These are phyloP conservation scores for Poliocrania exsul DNA, from an alignment of 2,797 vertebrate species.

Conservation along the genomic window DNA sequence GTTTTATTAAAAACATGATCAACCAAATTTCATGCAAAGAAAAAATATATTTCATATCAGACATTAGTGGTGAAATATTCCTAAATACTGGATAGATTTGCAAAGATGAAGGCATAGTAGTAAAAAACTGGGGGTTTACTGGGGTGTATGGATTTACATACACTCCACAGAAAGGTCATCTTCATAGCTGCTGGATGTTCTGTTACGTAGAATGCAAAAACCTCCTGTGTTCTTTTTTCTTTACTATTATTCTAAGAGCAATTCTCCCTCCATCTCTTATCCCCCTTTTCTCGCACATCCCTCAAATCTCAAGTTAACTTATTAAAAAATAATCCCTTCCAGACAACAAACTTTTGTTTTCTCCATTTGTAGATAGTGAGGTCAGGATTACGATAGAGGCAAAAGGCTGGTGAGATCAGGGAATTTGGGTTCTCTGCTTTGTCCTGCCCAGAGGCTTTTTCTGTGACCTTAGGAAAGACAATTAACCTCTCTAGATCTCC, in stretches of 20 bases:
- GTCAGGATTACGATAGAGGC: not conserved
- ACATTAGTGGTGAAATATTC: not conserved
- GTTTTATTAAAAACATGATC: not conserved
- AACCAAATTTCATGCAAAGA: not conserved
- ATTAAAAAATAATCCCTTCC: conserved; percentile 8
- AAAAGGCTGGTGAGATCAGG: not conserved
- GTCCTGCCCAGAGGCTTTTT: conserved; percentile 38
- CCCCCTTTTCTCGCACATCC: accelerated
- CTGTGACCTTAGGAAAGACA: conserved; percentile 50
- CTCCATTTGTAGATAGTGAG: not conserved
- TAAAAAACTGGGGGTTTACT: not conserved
- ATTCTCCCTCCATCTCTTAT: not conserved
- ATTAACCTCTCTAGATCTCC: conserved; percentile 46
- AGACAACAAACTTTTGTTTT: conserved; percentile 39
- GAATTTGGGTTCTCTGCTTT: conserved; percentile 16
- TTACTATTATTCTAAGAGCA: not conserved
- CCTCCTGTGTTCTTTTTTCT: not conserved
- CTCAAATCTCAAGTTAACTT: conserved; percentile 1
- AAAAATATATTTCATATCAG: not conserved
- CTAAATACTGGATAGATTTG: not conserved
- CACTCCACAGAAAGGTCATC: not conserved
- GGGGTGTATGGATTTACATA: not conserved
- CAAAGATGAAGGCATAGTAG: not conserved
- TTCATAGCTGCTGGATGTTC: not conserved
- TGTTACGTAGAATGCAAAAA: not conserved